A percentile compares a stretch with the other conserved stretches of the same genome.
Conservation (phyloP, 2,888 invertebrate species). For the Idaea dimidiata region DNA sequence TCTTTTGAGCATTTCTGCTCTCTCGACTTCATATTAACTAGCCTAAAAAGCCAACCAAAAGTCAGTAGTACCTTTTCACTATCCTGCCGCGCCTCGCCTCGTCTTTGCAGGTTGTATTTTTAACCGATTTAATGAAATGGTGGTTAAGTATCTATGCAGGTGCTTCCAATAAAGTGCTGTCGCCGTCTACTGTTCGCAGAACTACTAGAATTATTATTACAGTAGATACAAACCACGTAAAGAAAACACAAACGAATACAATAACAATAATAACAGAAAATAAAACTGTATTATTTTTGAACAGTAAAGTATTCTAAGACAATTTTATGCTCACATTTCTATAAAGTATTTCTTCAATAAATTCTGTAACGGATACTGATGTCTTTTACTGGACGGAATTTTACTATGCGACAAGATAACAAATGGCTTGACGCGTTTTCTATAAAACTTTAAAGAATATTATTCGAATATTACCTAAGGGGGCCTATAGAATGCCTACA, state of each 20-base stretch:
- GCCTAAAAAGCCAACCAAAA: too few relatives aligned
- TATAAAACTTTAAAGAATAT: conserved; percentile 1
- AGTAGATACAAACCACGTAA: not conserved
- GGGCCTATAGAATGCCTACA: not conserved
- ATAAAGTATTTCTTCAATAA: conserved; percentile 28
- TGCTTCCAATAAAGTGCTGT: too few relatives aligned
- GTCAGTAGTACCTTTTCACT: too few relatives aligned
- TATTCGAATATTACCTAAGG: not conserved
- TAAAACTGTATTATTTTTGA: conserved; percentile 12
- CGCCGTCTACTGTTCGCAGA: too few relatives aligned
- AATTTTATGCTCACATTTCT: conserved; percentile 35
- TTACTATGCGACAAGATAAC: conserved; percentile 16
- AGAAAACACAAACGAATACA: not conserved
- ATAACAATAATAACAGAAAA: not conserved
- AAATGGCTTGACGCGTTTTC: conserved; percentile 2
- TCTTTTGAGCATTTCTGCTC: too few relatives aligned
- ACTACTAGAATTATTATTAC: too few relatives aligned
- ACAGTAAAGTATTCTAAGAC: conserved; percentile 22
- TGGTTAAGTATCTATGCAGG: too few relatives aligned
- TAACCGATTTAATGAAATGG: too few relatives aligned
- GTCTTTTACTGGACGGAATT: conserved; percentile 20
- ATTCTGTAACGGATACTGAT: conserved; percentile 22
- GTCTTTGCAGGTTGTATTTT: too few relatives aligned
- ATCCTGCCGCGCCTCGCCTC: too few relatives aligned
- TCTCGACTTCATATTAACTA: too few relatives aligned